Evolutionary conservation across 2,797 vertebrate species (phyloP), one percentile per base, ranked within the genome.

Genomic region (Neoniphon sammara): DNA sequence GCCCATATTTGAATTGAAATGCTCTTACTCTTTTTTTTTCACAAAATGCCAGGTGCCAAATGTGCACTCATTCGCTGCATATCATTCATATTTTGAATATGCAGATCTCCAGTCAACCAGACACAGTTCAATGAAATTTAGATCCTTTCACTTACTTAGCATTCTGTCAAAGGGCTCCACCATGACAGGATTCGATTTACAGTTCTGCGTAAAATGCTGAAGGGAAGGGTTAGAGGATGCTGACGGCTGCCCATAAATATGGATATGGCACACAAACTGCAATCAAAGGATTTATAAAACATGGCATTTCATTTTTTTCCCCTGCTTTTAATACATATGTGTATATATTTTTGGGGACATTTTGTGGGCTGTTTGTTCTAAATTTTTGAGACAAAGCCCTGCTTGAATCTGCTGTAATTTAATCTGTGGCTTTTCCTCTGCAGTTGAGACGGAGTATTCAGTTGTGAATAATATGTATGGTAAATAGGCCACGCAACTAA

Each of bases 251-350:
- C 65, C 64, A 89, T 88, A 89, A 89, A 92, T 91, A 91, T 90
- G 80, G 80, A 91, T 66, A 70, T 54, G 57, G 61, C 63, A 79
- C 73, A 90, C 82, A 87, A 88, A 88, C 66, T 36, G 58, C 76
- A 88, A 90, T 92, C 81, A 89, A 86, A 88, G 50, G 49, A 81
- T 80, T 85, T 77, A 87, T 82, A 90, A 89, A 88, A 91, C 79
- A 87, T 77, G 25, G 27, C 80, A 78, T 86, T 82, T 80, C 73
- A 81, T 87, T 82, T 85, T 72, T 36, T 63, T 63, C 25, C 25
- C 4, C 25, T 49, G 62, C 69, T 77, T 73, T 84, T 78, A 75
- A 65, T 85, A 78, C 67, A 73, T 66, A 47, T 65, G 30, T 50
- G 69, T 76, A 70, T 72, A 70, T 27, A 27, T 27, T 78, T 70